Conservation (phyloP, 2,113 vertebrate species). For the Anguilla japonica region DNA sequence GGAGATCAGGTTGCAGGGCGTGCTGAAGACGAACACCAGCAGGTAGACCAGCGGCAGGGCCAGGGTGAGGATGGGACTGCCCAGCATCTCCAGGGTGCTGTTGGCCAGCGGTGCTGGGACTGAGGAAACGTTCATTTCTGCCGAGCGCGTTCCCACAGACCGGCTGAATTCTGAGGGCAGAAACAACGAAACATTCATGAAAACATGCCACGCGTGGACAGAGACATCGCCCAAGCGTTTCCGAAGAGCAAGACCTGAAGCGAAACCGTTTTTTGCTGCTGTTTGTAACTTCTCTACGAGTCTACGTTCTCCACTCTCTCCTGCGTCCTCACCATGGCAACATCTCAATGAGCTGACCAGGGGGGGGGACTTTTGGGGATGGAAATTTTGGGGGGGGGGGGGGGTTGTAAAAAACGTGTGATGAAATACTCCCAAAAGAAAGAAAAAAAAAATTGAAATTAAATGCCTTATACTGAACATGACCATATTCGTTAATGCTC, state of each 20-base stretch:
- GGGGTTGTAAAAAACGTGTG: no score
- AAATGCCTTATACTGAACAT: no score
- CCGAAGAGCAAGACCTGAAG: background rate
- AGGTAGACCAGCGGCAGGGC: slow-evolving; percentile 37
- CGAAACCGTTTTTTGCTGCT: background rate
- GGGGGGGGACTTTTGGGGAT: no score
- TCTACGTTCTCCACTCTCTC: no score
- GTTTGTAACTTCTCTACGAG: background rate
- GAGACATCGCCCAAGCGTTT: background rate
- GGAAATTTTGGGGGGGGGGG: no score
- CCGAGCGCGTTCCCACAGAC: background rate
- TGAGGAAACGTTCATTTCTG: background rate
- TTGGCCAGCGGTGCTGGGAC: background rate
- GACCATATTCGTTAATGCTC: no score
- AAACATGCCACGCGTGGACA: background rate
- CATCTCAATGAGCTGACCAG: no score
- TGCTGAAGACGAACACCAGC: slow-evolving; percentile 42
- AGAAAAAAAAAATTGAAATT: no score
- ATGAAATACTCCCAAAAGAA: no score
- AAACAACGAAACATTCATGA: background rate
- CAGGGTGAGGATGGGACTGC: background rate
- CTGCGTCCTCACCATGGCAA: no score
- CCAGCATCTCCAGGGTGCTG: slow-evolving; percentile 29
- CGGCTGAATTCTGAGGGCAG: background rate
- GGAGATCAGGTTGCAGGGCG: slow-evolving; percentile 38